Conservation (phyloP, 2,113 vertebrate genomes). For the Ornithorhynchus anatinus region DNA sequence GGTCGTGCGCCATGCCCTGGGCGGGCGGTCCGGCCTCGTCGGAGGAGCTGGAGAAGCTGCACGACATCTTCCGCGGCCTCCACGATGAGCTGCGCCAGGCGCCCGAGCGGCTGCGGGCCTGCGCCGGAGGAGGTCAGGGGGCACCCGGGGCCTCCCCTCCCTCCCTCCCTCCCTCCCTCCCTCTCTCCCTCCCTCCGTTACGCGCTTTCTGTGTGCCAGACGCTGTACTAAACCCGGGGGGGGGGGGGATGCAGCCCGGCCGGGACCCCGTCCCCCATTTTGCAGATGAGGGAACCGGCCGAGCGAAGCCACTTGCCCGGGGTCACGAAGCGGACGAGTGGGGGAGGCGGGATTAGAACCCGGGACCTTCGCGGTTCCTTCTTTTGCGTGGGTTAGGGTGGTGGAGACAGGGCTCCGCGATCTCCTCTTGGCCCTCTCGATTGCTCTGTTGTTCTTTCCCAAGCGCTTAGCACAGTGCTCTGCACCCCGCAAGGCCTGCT, state of each 20-base stretch:
- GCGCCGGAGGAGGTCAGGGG: constrained; percentile 72
- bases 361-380: neutral
- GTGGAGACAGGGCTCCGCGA: neutral
- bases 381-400: neutral
- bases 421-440: neutral
- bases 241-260: no score
- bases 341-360: no score
- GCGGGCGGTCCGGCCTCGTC: constrained; percentile 77
- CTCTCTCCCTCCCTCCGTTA: no score
- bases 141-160: neutral
- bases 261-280: no score
- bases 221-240: no score
- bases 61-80: constrained; percentile 83
- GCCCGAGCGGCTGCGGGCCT: constrained; percentile 70
- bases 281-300: no score
- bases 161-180: no score
- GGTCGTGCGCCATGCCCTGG: constrained; percentile 44
- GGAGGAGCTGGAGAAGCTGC: constrained; percentile 90
- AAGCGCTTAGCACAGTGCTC: neutral
- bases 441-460: no score
- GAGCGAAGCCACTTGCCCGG: no score
- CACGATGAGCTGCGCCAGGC: constrained; percentile 78
- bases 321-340: no score
- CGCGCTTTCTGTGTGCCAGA: no score
- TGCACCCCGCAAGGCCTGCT: neutral